Base-by-base conservation (phyloP, 2,888 invertebrate genomes). In the Hyalella azteca region DNA sequence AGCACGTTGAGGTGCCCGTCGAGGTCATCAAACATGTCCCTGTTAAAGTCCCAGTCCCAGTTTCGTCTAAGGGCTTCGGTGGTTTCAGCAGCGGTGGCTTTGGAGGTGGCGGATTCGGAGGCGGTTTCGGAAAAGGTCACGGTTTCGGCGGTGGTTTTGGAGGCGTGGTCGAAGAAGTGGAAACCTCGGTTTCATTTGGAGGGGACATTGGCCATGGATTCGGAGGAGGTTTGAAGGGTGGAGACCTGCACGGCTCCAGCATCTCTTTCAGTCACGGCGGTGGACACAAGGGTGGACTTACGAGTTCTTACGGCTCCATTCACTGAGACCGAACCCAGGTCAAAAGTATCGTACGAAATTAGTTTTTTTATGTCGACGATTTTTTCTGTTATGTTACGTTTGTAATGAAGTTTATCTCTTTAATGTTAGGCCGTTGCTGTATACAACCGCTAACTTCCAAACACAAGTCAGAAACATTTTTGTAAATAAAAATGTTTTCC, bases 301-400 rank as follows among this genome's bases (percentile, higher is more conserved):
- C 36, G 36, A 66, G 66, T 36, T 66, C 66, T 3, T 66, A 66
- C 19, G 66, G 66, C 32, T 66, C 66, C 36, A 66, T 66, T 15
- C 66, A 66, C 36, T 66, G 36, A 36, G 32, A 15, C 5, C 11
- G 2, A 54, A 19, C 22, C 19, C 54, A n/a, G 54, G 29, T 22
- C 50, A n/a, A 22, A 54, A 54, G 22, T 11, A 9, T 54, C 26
- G 7, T 26, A 13, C 54, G 26, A 54, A 54, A 29, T 22, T 54
- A 54, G 22, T 54, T 32, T 66, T 29, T 36, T 11, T 36, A 15
- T n/a, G 36, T 29, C 66, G 29, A 66, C 22, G 66, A 29, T 15
- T 66, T 32, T 36, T 66, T 36, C 36, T 66, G 19, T 66, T n/a
- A 66, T 66, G 66, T 66, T 66, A 66, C 66, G 66, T 66, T 66